Base-by-base conservation (phyloP, 1,140 invertebrate species). In the Drosophila orosa region DNA sequence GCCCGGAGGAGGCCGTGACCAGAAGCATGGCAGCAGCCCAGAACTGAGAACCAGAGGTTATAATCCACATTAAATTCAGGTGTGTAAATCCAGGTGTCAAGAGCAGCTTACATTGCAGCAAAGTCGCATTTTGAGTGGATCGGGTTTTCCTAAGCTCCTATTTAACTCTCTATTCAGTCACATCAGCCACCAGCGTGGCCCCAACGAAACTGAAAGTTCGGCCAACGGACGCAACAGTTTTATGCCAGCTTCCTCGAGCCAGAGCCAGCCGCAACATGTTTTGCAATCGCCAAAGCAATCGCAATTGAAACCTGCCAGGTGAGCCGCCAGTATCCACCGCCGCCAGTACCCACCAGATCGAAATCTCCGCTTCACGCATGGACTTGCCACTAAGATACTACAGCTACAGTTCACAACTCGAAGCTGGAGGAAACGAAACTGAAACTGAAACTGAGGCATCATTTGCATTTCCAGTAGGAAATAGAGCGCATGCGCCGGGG, bases 201-300 rank as follows among this genome's bases (percentile, higher is more conserved):
- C 66, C 56, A 79, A 91, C 75, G 90, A 91, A 90, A 91, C 90
- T 91, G 90, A 91, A 91, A 91, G 90, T 91, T 86, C 84, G 63
- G 61, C 71, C 83, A 80, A 80, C 84, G 72, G 72, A 75, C 80
- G 52, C 86, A 90, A 89, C 75, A 75, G 86, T 91, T 91, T 91
- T 91, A 91, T 91, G 90, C 77, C 78, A 85, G 73, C 90, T 91
- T 91, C 90, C 90, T 91, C 76, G 59, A 42, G 57, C 40, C 55
- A 22, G 7, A 29, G 59, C 9, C 60, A 10, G 67, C 66, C 40
- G 67, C 67, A 85, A 85, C 81, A 72, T 74, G 81, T 85, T 85
- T 85, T 63, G 68, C 67, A 71, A 68, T 68, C 47, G 44, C 58
- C 29, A 60, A 52, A 55, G 61, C 22, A 60, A 60, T 52, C 65